A percentile compares a stretch with the other conserved stretches of the same genome.
Conservation (phyloP, 2,797 vertebrate species). For the Anguilla megastoma region DNA sequence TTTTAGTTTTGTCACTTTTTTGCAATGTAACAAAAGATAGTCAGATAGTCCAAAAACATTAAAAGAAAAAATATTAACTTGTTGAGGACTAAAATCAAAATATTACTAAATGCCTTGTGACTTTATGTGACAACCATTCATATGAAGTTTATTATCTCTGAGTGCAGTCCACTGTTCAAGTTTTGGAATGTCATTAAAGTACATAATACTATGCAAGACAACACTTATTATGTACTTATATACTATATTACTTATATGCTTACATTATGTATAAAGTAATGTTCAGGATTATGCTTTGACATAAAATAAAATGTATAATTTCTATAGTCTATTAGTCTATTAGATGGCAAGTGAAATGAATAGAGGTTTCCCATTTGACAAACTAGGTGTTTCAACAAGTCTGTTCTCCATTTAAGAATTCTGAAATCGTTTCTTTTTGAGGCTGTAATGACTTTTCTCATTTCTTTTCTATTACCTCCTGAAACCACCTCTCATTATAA, state of each 20-base stretch:
- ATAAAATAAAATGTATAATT: too few relatives aligned
- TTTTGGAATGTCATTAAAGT: background rate
- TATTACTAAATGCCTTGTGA: background rate
- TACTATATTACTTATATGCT: background rate
- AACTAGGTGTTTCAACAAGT: slow-evolving; percentile 66
- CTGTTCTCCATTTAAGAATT: slow-evolving; percentile 67
- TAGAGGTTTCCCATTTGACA: slow-evolving; percentile 64
- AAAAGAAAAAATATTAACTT: too few relatives aligned
- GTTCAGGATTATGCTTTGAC: too few relatives aligned
- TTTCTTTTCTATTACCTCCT: slow-evolving; percentile 47
- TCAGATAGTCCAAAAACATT: too few relatives aligned
- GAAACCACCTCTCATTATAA: slow-evolving; percentile 68
- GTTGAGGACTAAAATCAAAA: background rate
- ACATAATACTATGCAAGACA: background rate
- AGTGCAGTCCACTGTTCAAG: background rate
- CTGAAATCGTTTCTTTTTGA: slow-evolving; percentile 68
- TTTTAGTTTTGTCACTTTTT: too few relatives aligned
- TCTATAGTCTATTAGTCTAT: too few relatives aligned
- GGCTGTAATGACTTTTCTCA: slow-evolving; percentile 71
- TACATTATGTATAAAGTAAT: too few relatives aligned
- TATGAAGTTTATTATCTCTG: background rate
- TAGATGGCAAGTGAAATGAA: background rate
- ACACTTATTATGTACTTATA: background rate
- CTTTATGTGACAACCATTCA: background rate
- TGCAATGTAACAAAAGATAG: too few relatives aligned